Percentiles rank a stretch among this genome's conserved stretches.
Evolutionary conservation across 1,140 invertebrate genomes (phyloP).

Genomic region (Acromyrmex charruanus): DNA sequence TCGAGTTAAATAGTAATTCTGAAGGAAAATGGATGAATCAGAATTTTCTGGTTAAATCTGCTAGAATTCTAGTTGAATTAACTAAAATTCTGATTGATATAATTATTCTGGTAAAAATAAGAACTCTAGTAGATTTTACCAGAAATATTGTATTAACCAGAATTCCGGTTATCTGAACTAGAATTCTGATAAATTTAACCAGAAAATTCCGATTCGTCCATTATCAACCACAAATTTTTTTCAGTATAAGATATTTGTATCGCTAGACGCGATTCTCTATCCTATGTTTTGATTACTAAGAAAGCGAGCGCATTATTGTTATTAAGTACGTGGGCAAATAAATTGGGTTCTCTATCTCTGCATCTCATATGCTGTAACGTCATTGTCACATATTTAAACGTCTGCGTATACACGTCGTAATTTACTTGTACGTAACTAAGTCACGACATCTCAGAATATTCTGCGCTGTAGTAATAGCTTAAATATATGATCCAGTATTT

Average conservation of each 20-base stretch:
- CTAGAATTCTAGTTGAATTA: too few relatives aligned
- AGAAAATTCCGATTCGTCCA: too few relatives aligned
- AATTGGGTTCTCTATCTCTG: conserved; percentile 26
- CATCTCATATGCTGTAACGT: not conserved
- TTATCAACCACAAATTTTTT: too few relatives aligned
- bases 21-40: too few relatives aligned
- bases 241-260: not conserved
- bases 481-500: conserved; percentile 11
- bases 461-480: conserved; percentile 12
- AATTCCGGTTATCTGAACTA: too few relatives aligned
- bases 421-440: not conserved
- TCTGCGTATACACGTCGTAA: not conserved
- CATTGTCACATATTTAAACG: not conserved
- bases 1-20: too few relatives aligned
- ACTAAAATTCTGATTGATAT: too few relatives aligned
- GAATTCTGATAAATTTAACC: too few relatives aligned
- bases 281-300: not conserved
- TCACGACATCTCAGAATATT: conserved; percentile 34
- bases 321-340: conserved; percentile 44
- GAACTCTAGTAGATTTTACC: too few relatives aligned
- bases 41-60: too few relatives aligned
- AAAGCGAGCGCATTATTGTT: conserved; percentile 20
- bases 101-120: too few relatives aligned
- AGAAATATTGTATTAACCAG: too few relatives aligned
- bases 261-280: not conserved